Percentiles rank a stretch among this genome's conserved stretches.
Conservation (phyloP, 2,888 invertebrate genomes). For the Tridacna gigas region DNA sequence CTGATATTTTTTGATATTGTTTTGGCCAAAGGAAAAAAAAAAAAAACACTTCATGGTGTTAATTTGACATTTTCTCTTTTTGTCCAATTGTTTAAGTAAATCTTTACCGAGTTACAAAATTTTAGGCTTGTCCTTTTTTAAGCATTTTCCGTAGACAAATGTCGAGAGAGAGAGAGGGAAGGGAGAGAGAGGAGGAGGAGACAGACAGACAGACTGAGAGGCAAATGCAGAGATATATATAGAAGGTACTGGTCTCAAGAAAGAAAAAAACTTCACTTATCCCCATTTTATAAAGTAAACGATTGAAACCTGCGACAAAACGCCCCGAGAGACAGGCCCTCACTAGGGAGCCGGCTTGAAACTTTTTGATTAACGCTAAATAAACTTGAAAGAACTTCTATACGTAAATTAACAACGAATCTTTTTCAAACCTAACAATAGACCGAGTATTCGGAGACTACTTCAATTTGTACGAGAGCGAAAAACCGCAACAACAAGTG, state of each 20-base stretch:
- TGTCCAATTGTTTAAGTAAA: too few relatives aligned
- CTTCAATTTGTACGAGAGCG: slow-evolving; percentile 36
- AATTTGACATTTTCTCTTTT: too few relatives aligned
- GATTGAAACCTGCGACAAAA: slow-evolving; percentile 23
- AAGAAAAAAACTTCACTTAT: background rate
- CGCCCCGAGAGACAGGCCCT: slow-evolving; percentile 42
- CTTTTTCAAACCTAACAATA: slow-evolving; percentile 14
- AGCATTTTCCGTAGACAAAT: too few relatives aligned
- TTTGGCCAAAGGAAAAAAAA: too few relatives aligned
- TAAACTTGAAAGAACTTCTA: slow-evolving; percentile 51
- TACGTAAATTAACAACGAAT: slow-evolving; percentile 47
- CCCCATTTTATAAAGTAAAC: background rate
- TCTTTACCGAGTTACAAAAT: too few relatives aligned
- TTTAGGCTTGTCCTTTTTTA: too few relatives aligned
- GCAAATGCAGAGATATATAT: background rate
- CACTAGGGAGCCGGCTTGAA: slow-evolving; percentile 41
- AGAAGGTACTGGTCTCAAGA: background rate
- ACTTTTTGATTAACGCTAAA: slow-evolving; percentile 47
- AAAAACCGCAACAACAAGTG: slow-evolving; percentile 29
- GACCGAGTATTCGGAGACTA: background rate
- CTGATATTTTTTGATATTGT: too few relatives aligned
- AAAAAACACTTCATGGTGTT: too few relatives aligned
- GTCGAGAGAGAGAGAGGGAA: background rate
- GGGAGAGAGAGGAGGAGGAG: background rate
- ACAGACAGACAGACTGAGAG: background rate